Evolutionary conservation across 2,888 invertebrate species (phyloP), one percentile per base, ranked within the genome.

Genomic region (Amorpha juglandis): DNA sequence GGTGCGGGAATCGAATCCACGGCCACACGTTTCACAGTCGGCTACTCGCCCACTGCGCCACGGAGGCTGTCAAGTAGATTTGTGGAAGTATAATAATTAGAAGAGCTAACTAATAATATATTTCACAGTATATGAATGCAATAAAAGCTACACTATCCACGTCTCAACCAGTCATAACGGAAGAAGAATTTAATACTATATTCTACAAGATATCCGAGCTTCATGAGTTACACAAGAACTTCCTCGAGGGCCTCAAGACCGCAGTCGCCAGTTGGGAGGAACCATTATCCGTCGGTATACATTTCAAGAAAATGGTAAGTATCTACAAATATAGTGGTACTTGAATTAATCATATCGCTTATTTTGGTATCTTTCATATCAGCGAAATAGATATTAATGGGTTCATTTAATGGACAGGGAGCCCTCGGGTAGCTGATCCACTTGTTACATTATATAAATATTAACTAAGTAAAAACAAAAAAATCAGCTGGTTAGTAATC

Each of bases 161-260:
- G 66, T 98, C 98, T 11, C 98, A 98, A 86, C 98, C 98, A 58
- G 97, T 98, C 69, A 97, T 98, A 80, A 96, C 97, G 0, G 96
- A 97, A 81, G 97, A 97, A 71, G 98, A 98, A 84, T 97, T 98
- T 83, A 96, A 96, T 73, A 96, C 97, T 8, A 98, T 98, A 84
- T 98, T 98, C 90, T 98, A 97, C 86, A 98, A 98, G 91, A 98
- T 98, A 86, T 97, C 98, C 0, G 98, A 98, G 78, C 93, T 98
- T 62, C 96, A 97, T 81, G 95, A 95, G 63, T 94, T 97, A 66
- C 98, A 98, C 88, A 95, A 96, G 71, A 95, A 95, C 72, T 98
- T 98, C 89, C 93, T 98, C 53, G 95, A 96, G 68, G 96, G 96
- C 53, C 93, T 98, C 65, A 95, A 95, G 78, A 92, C 94, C 68